Evolutionary conservation across 2,888 invertebrate genomes (phyloP), one percentile per base, ranked within the genome.

Genomic region (Drosophila hamatofila): DNA sequence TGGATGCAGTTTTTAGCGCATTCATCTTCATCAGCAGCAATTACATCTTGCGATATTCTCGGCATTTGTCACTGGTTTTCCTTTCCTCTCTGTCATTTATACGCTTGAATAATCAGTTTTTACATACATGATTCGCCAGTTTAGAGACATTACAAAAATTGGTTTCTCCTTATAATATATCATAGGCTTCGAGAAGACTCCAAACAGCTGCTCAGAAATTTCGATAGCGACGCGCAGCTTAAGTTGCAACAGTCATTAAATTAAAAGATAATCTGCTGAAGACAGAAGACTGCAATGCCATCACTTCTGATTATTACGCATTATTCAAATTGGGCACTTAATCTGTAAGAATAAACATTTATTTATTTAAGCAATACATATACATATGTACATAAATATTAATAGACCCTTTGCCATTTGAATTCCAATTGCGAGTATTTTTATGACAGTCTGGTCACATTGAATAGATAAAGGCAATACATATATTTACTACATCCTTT

Each of bases 11-110:
- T 75, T 78, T 78, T 54, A 39, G 88, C 76, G 63, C 61, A 88
- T 81, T 88, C 87, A 80, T 86, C 87, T 72, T 78, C 76, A 85
- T 72, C 85, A 75, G 55, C 63, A 37, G 70, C 72, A 52, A 76
- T 75, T 81, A 77, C 63, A 64, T 65, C 78, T 78, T 80, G 66
- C 78, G 49, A 78, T 78, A 81, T 81, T 81, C 81, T 78, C 51
- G 73, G 33, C 54, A 65, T 78, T 88, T 85, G 72, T 83, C 72
- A 64, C 63, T 44, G 25, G 27, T 59, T 56, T 65, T 64, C 62
- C 52, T 21, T 35, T 55, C 52, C 72, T 35, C 68, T 37, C 60
- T 51, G 84, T 72, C 87, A 88, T 88, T 69, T 77, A 88, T 65
- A 67, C 75, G 87, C 78, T 86, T 65, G 66, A 78, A 80, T 72